Base-by-base conservation (phyloP, 2,888 invertebrate species). In the Rutpela maculata region DNA sequence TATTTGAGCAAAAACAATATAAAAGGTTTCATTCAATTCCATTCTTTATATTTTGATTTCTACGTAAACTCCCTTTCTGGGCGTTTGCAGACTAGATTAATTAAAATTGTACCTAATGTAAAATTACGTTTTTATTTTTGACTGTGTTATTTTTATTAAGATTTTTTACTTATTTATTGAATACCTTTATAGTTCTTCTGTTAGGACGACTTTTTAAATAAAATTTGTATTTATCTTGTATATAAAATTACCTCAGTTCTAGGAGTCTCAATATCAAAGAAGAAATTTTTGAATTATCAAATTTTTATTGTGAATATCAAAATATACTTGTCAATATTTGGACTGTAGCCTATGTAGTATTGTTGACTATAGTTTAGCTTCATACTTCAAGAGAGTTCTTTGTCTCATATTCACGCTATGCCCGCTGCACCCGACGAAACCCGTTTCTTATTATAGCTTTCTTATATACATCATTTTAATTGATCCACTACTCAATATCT, bases 301-400 rank as follows among this genome's bases (percentile, higher is more conserved):
- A 50, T n/a, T 63, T 80, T 83, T 83, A 85, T 86, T 84, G 86
- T 74, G 85, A 86, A 86, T 86, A 83, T 87, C 84, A 86, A 74
- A 74, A 80, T 73, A 55, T 78, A 72, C 43, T 78, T 78, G 78
- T 78, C 75, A 85, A 87, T 87, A 87, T 86, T 87, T 85, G 85
- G 85, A 87, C 83, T 82, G 83, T 86, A 86, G 86, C 83, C 81
- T 82, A 86, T 82, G 84, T 86, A 85, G 84, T 78, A 70, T 77
- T 77, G 79, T 85, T 83, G 86, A 87, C 86, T 87, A 86, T 86
- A 76, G 65, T 72, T 86, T 86, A 87, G 87, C 87, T 88, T 88
- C 86, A 85, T 88, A 87, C 83, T 86, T 85, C 84, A 84, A 84
- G 84, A 85, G 83, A 85, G 85, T 83, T 82, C 83, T 83, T 83